Evolutionary conservation across 2,113 vertebrate species (phyloP), one percentile per base, ranked within the genome.

Genomic region (Pyrgilauda ruficollis): DNA sequence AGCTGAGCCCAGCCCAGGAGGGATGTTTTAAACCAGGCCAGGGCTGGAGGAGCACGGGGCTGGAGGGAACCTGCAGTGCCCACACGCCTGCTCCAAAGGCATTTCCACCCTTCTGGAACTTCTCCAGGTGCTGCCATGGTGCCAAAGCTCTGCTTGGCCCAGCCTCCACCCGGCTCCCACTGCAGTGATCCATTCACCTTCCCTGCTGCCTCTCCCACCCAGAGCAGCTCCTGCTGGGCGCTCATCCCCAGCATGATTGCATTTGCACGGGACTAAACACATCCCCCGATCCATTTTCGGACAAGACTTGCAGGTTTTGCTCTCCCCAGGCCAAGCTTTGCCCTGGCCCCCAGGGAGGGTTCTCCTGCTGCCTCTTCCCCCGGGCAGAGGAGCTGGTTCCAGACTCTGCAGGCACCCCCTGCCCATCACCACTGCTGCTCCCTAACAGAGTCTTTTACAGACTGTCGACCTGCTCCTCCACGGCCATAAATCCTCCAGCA

Each of bases 401-500:
- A 20, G 91, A 41, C 66, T 80, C 76, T 41, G 78, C 66, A 8
- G 50, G 55, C 28, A 37, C 78, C 30, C n/a, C 35, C 59, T 88
- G 70, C 61, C 44, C 74, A 18, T 53, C 47, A 24, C 53, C 35
- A 24, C 61, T 79, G 63, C 76, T 61, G 84, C 80, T 91, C 90
- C 92, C 93, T 90, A 53, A 61, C 82, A 94, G 87, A 94, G 43
- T 22, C 63, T 59, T 84, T 94, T 67, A 63, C n/a, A 49, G 78
- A 31, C 70, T 52, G 85, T 46, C 67, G 20, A 52, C 69, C 74
- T 26, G 23, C 81, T 96, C 75, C 78, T 96, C 16, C 76, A 35
- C 70, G 84, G 90, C 91, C 70, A 82, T 96, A 96, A 97, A 97
- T 97, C 94, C 85, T 93, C 59, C 52, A 8, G 62, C 52, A 80